Conservation (phyloP, 2,113 vertebrate species). For the Peucedramus taeniatus region DNA sequence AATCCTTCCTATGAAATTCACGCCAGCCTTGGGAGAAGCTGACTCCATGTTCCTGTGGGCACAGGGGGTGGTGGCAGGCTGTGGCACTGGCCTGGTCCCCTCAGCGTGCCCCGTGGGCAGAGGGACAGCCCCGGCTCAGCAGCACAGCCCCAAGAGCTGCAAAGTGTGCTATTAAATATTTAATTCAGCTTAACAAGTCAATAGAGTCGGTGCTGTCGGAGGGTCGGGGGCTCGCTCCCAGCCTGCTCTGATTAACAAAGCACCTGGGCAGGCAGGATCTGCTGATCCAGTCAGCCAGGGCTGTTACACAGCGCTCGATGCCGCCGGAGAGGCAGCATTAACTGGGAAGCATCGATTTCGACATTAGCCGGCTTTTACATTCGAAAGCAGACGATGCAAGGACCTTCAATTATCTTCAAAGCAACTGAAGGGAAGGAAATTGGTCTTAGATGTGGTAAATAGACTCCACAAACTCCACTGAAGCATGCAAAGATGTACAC, state of each 20-base stretch:
- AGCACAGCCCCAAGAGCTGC: background rate
- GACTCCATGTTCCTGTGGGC: rapidly evolving
- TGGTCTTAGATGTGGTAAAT: constrained; percentile 80
- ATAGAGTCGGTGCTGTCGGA: background rate
- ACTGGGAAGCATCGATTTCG: constrained; percentile 72
- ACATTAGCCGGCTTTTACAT: constrained; percentile 74
- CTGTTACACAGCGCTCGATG: background rate
- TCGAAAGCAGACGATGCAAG: constrained; percentile 72
- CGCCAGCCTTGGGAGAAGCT: rapidly evolving
- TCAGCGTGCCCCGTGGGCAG: background rate
- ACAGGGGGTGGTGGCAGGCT: rapidly evolving
- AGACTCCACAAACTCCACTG: constrained; percentile 68
- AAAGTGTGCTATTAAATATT: constrained; percentile 54
- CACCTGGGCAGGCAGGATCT: constrained; percentile 17
- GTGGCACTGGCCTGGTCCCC: rapidly evolving
- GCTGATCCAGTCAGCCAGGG: constrained; percentile 7
- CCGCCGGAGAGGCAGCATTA: constrained; percentile 36
- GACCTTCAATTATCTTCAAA: constrained; percentile 81
- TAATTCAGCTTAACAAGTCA: constrained; percentile 40
- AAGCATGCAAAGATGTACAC: constrained; percentile 59
- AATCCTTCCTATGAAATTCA: background rate
- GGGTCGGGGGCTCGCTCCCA: constrained; percentile 1
- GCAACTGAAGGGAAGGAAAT: constrained; percentile 78
- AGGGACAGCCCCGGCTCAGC: background rate
- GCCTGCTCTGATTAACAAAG: constrained; percentile 62